Percentiles rank a stretch among this genome's conserved stretches.
These are phyloP conservation scores for Onychomys torridus DNA, from an alignment of 2,797 vertebrate species.

Conservation along the genomic window DNA sequence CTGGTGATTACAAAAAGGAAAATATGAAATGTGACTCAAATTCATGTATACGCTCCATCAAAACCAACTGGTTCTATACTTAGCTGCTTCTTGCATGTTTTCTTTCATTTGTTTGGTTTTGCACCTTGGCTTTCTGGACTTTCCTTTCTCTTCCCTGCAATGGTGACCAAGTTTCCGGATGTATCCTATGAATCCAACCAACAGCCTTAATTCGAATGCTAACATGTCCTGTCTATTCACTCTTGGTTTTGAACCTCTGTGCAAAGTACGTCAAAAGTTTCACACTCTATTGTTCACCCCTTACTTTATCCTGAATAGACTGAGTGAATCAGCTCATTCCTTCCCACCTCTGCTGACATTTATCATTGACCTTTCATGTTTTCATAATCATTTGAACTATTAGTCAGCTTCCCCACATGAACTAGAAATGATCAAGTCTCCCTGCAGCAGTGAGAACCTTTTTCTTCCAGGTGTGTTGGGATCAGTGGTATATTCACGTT, in stretches of 20 bases:
- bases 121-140: neutral
- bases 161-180: neutral
- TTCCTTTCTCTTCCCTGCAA: constrained; percentile 11
- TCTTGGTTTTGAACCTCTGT: constrained; percentile 12
- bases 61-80: neutral
- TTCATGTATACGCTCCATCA: neutral
- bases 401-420: constrained; percentile 4
- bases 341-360: neutral
- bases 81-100: neutral
- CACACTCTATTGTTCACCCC: neutral
- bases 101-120: neutral
- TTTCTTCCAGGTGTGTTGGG: neutral
- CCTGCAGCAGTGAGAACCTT: neutral
- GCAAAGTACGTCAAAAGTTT: constrained; percentile 1
- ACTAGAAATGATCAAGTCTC: constrained; percentile 26
- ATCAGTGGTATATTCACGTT: neutral
- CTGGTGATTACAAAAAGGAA: neutral
- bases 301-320: neutral
- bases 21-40: neutral
- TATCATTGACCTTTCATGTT: constrained; percentile 41
- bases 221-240: neutral
- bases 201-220: neutral
- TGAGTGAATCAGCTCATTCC: neutral
- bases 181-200: neutral
- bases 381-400: constrained; percentile 42